A percentile compares a stretch with the other conserved stretches of the same genome.
These are phyloP conservation scores for Planiliza haematocheilus DNA, from an alignment of 2,113 vertebrate genomes.

Conservation along the genomic window DNA sequence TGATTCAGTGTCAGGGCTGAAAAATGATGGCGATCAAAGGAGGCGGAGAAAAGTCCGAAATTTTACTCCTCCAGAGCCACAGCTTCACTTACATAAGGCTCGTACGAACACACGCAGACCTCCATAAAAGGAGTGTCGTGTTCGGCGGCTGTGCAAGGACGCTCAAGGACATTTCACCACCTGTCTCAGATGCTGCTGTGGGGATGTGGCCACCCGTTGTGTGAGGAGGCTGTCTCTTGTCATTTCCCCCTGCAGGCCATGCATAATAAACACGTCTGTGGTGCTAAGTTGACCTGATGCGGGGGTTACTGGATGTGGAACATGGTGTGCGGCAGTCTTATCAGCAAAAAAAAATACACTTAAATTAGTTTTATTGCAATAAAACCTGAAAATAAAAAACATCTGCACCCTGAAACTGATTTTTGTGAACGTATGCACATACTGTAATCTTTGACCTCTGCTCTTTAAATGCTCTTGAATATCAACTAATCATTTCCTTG, in stretches of 20 bases:
- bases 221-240: conserved; percentile 65
- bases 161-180: conserved; percentile 71
- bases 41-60: background rate
- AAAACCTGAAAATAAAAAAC: background rate
- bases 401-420: conserved; percentile 3
- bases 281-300: conserved; percentile 66
- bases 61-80: conserved; percentile 1
- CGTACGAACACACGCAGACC: background rate
- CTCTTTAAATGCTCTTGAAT: conserved; percentile 17
- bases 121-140: conserved; percentile 7
- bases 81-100: conserved; percentile 10
- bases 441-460: conserved; percentile 3
- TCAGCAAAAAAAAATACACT: conserved; percentile 13
- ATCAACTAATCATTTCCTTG: conserved; percentile 53
- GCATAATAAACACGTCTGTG: conserved; percentile 74
- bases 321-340: conserved; percentile 11
- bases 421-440: background rate
- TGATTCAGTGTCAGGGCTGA: background rate
- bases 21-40: background rate
- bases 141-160: conserved; percentile 61
- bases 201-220: conserved; percentile 51
- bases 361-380: conserved; percentile 15
- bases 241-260: conserved; percentile 69
- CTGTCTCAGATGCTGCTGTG: conserved; percentile 53
- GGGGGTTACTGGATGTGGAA: conserved; percentile 53